These are phyloP conservation scores for Buphagus erythrorhynchus DNA, from an alignment of 2,797 vertebrate genomes.

Conservation along the genomic window DNA sequence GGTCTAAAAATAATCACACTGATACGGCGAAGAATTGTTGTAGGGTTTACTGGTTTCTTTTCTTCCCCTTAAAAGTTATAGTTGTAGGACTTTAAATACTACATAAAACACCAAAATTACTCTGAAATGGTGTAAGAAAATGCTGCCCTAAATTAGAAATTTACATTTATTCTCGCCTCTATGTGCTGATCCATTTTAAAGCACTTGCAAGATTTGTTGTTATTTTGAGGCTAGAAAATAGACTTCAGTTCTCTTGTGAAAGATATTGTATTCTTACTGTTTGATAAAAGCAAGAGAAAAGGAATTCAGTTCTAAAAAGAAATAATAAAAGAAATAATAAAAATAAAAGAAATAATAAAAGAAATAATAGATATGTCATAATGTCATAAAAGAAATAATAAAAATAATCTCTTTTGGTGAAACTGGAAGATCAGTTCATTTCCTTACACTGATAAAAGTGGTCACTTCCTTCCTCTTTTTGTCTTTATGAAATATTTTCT, in stretches of 20 bases:
- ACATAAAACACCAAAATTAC: slow-evolving; percentile 61
- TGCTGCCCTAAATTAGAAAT: slow-evolving; percentile 42
- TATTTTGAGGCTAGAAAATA: slow-evolving; percentile 7
- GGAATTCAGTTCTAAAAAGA: not conserved
- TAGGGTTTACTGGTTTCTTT: not conserved
- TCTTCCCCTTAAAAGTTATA: slow-evolving; percentile 11
- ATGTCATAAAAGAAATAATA: not conserved
- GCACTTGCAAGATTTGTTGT: not conserved
- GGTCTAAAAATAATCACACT: not conserved
- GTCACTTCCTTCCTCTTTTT: not conserved
- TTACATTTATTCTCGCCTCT: slow-evolving; percentile 20
- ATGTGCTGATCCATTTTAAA: slow-evolving; percentile 40
- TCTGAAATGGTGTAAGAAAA: slow-evolving; percentile 30
- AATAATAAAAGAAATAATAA: not conserved
- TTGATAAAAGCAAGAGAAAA: slow-evolving; percentile 11
- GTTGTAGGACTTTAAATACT: slow-evolving; percentile 24
- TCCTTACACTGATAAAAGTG: not conserved
- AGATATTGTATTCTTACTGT: not conserved
- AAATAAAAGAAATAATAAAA: slow-evolving; percentile 18
- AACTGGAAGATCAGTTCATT: not conserved
- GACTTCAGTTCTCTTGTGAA: not conserved
- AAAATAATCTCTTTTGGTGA: not conserved
- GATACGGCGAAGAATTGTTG: not conserved
- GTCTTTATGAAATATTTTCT: not conserved
- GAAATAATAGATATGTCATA: no score